phyloP scores from a whole-genome alignment of 2,888 invertebrate genomes.

The Zelleria hepariella region DNA sequence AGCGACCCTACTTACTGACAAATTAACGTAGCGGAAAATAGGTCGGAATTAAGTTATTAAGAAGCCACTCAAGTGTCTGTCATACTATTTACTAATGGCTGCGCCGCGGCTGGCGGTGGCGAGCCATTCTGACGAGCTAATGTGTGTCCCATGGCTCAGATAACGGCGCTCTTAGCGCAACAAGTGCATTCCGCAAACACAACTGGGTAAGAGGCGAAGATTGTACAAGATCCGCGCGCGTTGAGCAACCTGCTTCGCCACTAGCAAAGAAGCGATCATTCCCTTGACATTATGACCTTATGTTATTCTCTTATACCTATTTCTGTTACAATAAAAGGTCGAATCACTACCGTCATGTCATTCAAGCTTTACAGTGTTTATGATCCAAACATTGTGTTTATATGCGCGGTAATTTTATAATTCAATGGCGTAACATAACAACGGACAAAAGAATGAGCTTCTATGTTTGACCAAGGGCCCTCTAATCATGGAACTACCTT shows the following conservation, averaged over 20 bases:
- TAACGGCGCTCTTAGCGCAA: slow-evolving; percentile 4
- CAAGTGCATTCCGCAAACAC: slow-evolving; percentile 5
- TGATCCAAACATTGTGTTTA: not conserved
- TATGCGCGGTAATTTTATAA: not conserved
- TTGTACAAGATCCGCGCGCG: not conserved
- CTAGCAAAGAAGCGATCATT: slow-evolving; percentile 24
- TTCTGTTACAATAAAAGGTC: not conserved
- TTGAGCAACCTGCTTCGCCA: slow-evolving; percentile 2
- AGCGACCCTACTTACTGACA: not conserved
- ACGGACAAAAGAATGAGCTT: too few relatives aligned
- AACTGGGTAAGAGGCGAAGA: not conserved
- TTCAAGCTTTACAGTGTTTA: not conserved
- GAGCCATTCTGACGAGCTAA: slow-evolving; percentile 1
- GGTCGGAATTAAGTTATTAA: slow-evolving; percentile 7
- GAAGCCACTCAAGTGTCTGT: slow-evolving; percentile 4
- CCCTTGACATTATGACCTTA: slow-evolving; percentile 41
- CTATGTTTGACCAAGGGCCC: too few relatives aligned
- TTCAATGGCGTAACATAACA: not conserved
- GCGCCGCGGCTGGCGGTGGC: not conserved
- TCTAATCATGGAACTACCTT: too few relatives aligned
- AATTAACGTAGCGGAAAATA: slow-evolving; percentile 2
- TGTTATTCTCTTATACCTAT: not conserved
- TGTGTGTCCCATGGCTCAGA: not conserved
- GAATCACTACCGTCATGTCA: not conserved
- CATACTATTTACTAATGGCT: not conserved